Evolutionary conservation across 2,888 invertebrate species (phyloP).

Genomic region (Rugalucina vietnamica): DNA sequence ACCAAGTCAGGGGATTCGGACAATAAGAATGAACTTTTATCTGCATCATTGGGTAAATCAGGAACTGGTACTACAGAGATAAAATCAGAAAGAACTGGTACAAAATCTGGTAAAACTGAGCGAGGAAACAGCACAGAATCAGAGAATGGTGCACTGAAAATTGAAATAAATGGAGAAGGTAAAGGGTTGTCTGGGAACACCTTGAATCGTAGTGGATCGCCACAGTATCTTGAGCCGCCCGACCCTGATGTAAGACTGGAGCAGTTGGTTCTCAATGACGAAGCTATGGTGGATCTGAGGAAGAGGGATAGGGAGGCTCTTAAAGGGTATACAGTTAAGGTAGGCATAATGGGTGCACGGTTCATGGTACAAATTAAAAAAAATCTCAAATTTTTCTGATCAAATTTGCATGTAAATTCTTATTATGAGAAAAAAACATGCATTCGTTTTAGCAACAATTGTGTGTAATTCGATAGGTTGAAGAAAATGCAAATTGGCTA

Average conservation of each 20-base stretch:
- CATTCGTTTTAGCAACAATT: too few relatives aligned
- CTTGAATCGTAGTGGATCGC: slow-evolving; percentile 27
- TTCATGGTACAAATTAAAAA: too few relatives aligned
- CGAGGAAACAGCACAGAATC: slow-evolving; percentile 20
- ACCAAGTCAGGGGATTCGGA: neutral
- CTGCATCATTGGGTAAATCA: neutral
- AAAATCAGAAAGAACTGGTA: neutral
- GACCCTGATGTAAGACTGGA: slow-evolving; percentile 73
- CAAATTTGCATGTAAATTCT: too few relatives aligned
- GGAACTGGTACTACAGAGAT: neutral
- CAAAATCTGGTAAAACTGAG: neutral
- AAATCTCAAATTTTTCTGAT: too few relatives aligned
- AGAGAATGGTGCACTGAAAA: neutral
- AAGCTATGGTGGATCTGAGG: slow-evolving; percentile 80
- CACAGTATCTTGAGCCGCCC: slow-evolving; percentile 75
- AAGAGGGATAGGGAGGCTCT: slow-evolving; percentile 77
- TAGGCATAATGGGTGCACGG: slow-evolving; percentile 16
- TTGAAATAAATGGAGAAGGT: neutral
- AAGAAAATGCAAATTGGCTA: too few relatives aligned
- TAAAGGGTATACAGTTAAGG: slow-evolving; percentile 62
- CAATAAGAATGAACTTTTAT: neutral
- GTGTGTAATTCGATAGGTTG: too few relatives aligned
- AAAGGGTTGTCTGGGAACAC: neutral
- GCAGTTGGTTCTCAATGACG: slow-evolving; percentile 72
- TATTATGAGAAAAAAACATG: too few relatives aligned